phyloP scores from a whole-genome alignment of 2,797 vertebrate species.

The Luscinia luscinia region DNA sequence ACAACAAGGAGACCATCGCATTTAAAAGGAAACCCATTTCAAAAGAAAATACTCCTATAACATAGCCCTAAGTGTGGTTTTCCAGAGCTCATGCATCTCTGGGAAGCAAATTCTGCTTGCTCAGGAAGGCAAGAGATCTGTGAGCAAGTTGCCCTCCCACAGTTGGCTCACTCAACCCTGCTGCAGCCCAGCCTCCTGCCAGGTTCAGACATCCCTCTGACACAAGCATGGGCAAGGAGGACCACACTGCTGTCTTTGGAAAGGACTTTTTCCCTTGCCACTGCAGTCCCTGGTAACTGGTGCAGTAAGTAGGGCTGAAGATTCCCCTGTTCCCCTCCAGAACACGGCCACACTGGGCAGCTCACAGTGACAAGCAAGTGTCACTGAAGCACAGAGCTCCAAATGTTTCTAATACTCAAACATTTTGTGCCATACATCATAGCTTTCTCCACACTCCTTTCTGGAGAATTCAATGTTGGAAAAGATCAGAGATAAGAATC shows the following conservation, averaged over 20 bases:
- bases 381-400: rapidly evolving
- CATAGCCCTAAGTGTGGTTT: not conserved
- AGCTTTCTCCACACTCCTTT: not conserved
- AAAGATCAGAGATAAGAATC: constrained; percentile 11
- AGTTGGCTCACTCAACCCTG: not conserved
- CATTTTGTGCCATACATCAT: not conserved
- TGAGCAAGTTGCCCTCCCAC: not conserved
- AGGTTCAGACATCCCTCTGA: not conserved
- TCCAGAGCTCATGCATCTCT: not conserved
- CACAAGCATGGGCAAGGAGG: rapidly evolving
- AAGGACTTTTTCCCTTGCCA: not conserved
- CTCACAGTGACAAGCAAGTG: not conserved
- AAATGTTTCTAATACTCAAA: not conserved
- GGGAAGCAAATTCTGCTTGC: not conserved
- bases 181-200: not conserved
- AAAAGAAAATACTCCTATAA: not conserved
- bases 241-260: not conserved
- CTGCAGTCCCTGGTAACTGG: rapidly evolving
- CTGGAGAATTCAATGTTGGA: not conserved
- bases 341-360: not conserved
- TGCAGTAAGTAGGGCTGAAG: not conserved
- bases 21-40: not conserved
- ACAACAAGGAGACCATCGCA: not conserved
- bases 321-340: rapidly evolving
- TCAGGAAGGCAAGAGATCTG: not conserved